Percentiles rank a stretch among this genome's conserved stretches.
These are phyloP conservation scores for Pseudobourletiella spinata DNA, from an alignment of 1,140 invertebrate genomes.

Conservation along the genomic window DNA sequence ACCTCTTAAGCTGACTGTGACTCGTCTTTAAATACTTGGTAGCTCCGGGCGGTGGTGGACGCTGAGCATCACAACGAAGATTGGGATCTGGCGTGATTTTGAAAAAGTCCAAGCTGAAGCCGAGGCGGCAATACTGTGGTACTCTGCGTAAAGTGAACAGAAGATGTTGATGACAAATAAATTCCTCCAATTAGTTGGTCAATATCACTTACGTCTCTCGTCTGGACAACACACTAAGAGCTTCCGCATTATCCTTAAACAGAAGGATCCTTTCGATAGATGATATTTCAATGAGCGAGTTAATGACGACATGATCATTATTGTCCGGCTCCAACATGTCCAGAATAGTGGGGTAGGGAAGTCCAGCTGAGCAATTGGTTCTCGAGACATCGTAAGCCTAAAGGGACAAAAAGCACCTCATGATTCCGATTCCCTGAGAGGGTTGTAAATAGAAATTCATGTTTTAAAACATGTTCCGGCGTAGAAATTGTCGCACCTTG, in stretches of 20 bases:
- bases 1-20: no score
- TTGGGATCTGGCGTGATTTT: conserved; percentile 21
- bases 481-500: not conserved
- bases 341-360: conserved; percentile 10
- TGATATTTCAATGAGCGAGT: conserved; percentile 20
- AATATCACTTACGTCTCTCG: not conserved
- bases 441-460: not conserved
- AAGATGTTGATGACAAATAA: not conserved
- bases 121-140: not conserved
- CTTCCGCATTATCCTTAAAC: conserved; percentile 16
- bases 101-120: conserved; percentile 23
- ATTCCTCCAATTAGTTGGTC: not conserved
- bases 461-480: not conserved
- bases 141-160: conserved; percentile 11
- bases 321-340: conserved; percentile 26
- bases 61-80: not conserved
- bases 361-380: not conserved
- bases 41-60: not conserved
- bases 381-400: not conserved
- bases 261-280: conserved; percentile 19
- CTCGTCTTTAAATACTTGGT: no score
- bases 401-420: not conserved
- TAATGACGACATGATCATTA: conserved; percentile 21
- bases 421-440: not conserved
- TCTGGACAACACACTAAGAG: conserved; percentile 10